These are phyloP conservation scores for Pyrocephalus nanus DNA, from an alignment of 2,797 vertebrate species.

Conservation along the genomic window DNA sequence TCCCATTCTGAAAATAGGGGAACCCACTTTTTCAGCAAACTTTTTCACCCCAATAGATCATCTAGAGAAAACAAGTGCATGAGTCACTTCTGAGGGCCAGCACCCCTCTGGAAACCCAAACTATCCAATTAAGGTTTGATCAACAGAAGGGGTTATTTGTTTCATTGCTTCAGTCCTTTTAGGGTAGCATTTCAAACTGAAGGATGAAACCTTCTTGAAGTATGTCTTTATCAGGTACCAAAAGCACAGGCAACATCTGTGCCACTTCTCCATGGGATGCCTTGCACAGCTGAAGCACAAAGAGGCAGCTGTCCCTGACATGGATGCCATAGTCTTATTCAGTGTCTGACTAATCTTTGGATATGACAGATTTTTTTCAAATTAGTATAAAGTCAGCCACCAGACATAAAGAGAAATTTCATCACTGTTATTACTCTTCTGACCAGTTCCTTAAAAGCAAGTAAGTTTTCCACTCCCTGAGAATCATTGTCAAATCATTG, in stretches of 20 bases:
- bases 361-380: constrained; percentile 11
- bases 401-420: constrained; percentile 17
- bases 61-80: neutral
- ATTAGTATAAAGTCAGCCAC: neutral
- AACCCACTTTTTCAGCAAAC: neutral
- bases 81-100: neutral
- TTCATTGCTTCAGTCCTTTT: neutral
- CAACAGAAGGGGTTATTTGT: neutral
- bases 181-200: neutral
- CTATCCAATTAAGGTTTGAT: neutral
- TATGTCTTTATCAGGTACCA: constrained; percentile 12
- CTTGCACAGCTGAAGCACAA: neutral
- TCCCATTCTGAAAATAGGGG: neutral
- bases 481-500: constrained; percentile 40
- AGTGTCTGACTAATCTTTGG: constrained; percentile 22
- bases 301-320: neutral
- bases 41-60: neutral
- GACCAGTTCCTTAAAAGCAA: neutral
- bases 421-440: constrained; percentile 44
- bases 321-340: constrained; percentile 8
- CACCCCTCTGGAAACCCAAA: neutral
- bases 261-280: neutral
- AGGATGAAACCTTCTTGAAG: constrained; percentile 23
- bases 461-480: constrained; percentile 26
- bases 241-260: constrained; percentile 31